A percentile compares a stretch with the other conserved stretches of the same genome.
phyloP scores from a whole-genome alignment of 2,113 vertebrate species.

The Xerus inauris region DNA sequence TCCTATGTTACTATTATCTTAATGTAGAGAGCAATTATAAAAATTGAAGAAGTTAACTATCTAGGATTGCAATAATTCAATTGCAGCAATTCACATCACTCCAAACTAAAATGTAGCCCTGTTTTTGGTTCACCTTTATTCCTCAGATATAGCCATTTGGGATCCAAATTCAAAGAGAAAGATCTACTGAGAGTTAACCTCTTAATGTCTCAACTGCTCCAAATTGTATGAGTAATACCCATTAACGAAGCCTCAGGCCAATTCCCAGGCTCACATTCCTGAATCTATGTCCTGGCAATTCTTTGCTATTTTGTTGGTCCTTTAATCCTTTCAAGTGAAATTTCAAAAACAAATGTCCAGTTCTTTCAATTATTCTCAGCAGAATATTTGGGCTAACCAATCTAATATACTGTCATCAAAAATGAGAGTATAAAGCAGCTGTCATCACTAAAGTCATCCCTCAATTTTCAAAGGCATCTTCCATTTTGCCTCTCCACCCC shows the following conservation, averaged over 20 bases:
- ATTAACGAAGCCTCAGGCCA: not conserved
- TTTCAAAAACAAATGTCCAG: not conserved
- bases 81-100: not conserved
- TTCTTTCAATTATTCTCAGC: not conserved
- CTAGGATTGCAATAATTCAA: not conserved
- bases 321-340: not conserved
- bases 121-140: not conserved
- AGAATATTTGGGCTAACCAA: not conserved
- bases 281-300: not conserved
- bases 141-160: not conserved
- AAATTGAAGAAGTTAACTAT: not conserved
- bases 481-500: not conserved
- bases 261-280: not conserved
- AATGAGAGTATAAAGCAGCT: not conserved
- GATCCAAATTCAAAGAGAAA: not conserved
- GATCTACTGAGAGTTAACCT: not conserved
- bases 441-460: not conserved
- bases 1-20: not conserved
- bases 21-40: not conserved
- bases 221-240: not conserved
- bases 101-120: not conserved
- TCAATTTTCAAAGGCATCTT: not conserved
- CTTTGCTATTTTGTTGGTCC: not conserved
- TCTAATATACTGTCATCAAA: not conserved
- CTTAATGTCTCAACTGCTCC: not conserved